Conservation (phyloP, 2,113 vertebrate genomes). For the Austrofundulus limnaeus region DNA sequence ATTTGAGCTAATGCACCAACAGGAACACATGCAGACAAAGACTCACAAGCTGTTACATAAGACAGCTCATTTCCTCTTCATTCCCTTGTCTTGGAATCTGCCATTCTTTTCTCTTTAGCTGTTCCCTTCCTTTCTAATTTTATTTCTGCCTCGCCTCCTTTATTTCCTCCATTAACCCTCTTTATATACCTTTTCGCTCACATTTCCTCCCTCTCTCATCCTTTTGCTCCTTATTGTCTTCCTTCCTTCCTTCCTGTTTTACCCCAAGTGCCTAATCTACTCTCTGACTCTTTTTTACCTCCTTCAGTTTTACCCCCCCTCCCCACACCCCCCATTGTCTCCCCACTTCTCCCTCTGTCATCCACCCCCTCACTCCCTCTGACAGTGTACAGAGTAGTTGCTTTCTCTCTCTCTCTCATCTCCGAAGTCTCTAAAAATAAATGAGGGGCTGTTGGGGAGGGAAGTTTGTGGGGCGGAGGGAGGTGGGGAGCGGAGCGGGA, state of each 20-base stretch:
- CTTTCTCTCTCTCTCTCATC: slow-evolving; percentile 69
- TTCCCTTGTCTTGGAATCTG: neutral
- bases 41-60: slow-evolving; percentile 34
- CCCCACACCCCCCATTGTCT: neutral
- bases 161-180: slow-evolving; percentile 25
- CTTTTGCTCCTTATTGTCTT: slow-evolving; percentile 17
- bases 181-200: neutral
- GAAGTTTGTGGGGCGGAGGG: neutral
- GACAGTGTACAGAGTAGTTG: slow-evolving; percentile 58
- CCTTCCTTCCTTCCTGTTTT: slow-evolving; percentile 19
- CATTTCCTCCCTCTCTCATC: slow-evolving; percentile 2
- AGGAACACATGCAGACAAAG: neutral
- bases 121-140: slow-evolving; percentile 27
- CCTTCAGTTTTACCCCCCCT: slow-evolving; percentile 17
- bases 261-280: slow-evolving; percentile 49
- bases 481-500: slow-evolving; percentile 11
- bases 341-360: slow-evolving; percentile 28
- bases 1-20: neutral
- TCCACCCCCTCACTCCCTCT: slow-evolving; percentile 61
- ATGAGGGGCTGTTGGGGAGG: slow-evolving; percentile 26
- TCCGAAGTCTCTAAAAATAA: slow-evolving; percentile 72
- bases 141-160: slow-evolving; percentile 6
- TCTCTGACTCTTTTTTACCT: slow-evolving; percentile 28
- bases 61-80: slow-evolving; percentile 9
- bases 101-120: neutral